Evolutionary conservation across 92 coral and sea anemone genomes (phyloP).

Genomic region (Parazoanthus atlanticus): DNA sequence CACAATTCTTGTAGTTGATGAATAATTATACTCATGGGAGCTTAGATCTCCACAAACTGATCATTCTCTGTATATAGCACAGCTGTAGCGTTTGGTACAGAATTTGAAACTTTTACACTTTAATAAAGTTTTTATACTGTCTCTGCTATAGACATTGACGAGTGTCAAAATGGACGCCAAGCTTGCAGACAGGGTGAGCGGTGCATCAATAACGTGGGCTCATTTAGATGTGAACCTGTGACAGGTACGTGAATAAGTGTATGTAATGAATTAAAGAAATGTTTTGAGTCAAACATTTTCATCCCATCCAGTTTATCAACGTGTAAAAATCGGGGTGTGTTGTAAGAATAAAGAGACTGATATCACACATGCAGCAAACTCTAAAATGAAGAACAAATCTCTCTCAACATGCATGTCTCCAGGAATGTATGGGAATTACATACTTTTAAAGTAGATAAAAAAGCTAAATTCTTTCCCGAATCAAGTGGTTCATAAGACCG

Average conservation of each 20-base stretch:
- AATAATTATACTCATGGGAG: no score
- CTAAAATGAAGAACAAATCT: no score
- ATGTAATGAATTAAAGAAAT: background rate
- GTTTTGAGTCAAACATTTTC: no score
- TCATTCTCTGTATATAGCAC: background rate
- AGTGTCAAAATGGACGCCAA: conserved; percentile 24
- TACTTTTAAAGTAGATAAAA: background rate
- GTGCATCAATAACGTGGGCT: conserved; percentile 21
- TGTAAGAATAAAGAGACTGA: no score
- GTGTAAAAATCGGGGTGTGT: no score
- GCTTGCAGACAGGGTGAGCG: conserved; percentile 14
- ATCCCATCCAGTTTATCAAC: no score
- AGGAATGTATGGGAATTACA: no score
- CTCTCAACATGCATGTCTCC: no score
- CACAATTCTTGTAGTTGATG: no score
- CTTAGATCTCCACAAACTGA: background rate
- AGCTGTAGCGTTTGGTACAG: background rate
- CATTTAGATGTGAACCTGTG: conserved; percentile 33
- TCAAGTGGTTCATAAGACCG: background rate
- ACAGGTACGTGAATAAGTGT: background rate
- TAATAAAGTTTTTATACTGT: background rate
- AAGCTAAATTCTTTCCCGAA: background rate
- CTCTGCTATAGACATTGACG: conserved; percentile 26
- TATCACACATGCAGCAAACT: no score
- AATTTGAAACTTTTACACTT: no score